These are phyloP conservation scores for Biston betularia DNA, from an alignment of 2,888 invertebrate genomes.

Conservation along the genomic window DNA sequence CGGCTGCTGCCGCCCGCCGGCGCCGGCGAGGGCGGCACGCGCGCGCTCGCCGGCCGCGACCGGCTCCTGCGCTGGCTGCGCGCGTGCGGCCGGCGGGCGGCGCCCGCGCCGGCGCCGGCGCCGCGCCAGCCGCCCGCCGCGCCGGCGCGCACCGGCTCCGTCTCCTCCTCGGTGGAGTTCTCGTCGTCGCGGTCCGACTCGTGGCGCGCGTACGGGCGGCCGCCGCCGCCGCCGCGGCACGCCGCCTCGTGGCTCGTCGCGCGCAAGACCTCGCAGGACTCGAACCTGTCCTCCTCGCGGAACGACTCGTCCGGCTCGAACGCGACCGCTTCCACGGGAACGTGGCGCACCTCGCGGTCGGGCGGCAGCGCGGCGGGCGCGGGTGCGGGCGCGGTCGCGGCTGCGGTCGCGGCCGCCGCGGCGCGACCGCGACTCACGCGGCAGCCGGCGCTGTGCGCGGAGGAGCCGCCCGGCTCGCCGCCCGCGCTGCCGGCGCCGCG, in stretches of 20 bases:
- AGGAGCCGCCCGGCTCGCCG: constrained; percentile 86
- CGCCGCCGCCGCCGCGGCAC: constrained; percentile 92
- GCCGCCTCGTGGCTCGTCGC: constrained; percentile 96
- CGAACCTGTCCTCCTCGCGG: constrained; percentile 94
- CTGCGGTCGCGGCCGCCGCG: constrained; percentile 92
- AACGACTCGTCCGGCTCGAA: constrained; percentile 96
- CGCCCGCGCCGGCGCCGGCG: constrained; percentile 56
- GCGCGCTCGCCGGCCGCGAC: constrained; percentile 71
- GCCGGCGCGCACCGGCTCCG: constrained; percentile 90
- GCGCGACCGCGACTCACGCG: constrained; percentile 92
- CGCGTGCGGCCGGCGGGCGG: constrained; percentile 58
- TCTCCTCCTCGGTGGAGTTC: constrained; percentile 96
- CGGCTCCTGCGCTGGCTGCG: constrained; percentile 75
- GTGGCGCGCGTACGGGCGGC: constrained; percentile 92
- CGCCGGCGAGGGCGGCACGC: constrained; percentile 77
- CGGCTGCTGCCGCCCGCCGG: constrained; percentile 90
- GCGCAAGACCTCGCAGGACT: constrained; percentile 96
- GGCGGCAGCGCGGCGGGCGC: constrained; percentile 91
- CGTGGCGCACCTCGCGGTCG: constrained; percentile 95
- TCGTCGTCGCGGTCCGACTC: constrained; percentile 95
- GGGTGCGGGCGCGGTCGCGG: constrained; percentile 87
- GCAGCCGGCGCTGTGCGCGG: constrained; percentile 92
- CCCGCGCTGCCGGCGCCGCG: constrained; percentile 61
- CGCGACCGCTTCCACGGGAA: constrained; percentile 95
- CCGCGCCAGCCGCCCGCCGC: constrained; percentile 64